phyloP scores from a whole-genome alignment of 35 echinoderm and acorn worm genomes.

The Eucidaris tribuloides region DNA sequence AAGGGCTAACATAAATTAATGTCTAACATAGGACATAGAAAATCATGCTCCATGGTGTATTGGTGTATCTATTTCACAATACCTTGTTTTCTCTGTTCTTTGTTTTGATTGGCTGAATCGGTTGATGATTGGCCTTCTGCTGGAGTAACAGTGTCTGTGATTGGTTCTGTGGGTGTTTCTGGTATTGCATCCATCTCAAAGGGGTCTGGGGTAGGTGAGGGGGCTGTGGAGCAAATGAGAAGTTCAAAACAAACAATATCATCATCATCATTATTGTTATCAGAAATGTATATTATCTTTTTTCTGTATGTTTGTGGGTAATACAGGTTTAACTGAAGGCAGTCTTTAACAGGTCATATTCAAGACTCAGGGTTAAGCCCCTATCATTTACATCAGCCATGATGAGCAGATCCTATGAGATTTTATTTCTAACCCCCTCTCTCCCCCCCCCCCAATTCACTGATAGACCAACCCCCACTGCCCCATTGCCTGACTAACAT shows the following conservation, averaged over 20 bases:
- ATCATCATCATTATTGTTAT: not conserved
- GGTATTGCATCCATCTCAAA: not conserved
- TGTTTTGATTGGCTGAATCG: not conserved
- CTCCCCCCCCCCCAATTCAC: no score
- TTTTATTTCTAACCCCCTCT: not conserved
- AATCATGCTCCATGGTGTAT: not conserved
- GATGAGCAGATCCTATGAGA: not conserved
- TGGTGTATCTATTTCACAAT: no score
- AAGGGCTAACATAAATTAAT: not conserved
- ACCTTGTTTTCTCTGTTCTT: not conserved
- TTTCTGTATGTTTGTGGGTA: no score
- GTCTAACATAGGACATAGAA: not conserved
- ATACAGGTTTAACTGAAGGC: not conserved
- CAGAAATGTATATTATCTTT: not conserved
- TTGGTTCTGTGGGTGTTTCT: constrained; percentile 5
- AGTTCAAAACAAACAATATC: not conserved
- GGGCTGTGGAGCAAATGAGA: not conserved
- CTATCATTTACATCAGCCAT: not conserved
- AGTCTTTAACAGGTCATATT: not conserved
- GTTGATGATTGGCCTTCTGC: not conserved
- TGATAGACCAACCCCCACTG: no score
- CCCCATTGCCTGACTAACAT: not conserved
- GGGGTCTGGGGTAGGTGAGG: not conserved
- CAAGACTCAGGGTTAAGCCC: not conserved
- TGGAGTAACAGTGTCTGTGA: not conserved